A percentile compares a stretch with the other conserved stretches of the same genome.
Conservation (phyloP, 2,888 invertebrate genomes). For the Silvanus unidentatus region DNA sequence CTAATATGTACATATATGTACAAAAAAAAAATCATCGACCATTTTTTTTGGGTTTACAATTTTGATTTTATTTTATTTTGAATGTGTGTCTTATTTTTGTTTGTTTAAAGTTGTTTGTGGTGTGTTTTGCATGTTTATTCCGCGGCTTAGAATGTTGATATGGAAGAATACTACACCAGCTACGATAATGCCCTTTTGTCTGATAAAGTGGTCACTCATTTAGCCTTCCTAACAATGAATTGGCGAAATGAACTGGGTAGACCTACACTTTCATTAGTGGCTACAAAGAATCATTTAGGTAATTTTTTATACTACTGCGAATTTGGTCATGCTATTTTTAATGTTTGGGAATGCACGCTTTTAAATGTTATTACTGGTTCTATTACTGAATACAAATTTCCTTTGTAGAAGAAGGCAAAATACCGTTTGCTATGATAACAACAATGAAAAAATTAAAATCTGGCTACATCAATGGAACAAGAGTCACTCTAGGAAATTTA, state of each 20-base stretch:
- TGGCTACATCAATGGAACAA: slow-evolving; percentile 97
- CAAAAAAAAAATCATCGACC: background rate
- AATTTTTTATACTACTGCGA: too few species aligned
- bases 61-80: background rate
- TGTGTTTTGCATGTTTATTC: slow-evolving; percentile 32
- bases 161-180: slow-evolving; percentile 93
- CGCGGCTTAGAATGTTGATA: slow-evolving; percentile 71
- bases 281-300: slow-evolving; percentile 80
- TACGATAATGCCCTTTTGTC: slow-evolving; percentile 92
- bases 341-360: too few species aligned
- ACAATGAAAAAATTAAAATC: slow-evolving; percentile 98
- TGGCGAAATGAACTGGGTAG: slow-evolving; percentile 97
- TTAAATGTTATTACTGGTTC: too few species aligned
- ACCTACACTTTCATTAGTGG: slow-evolving; percentile 87
- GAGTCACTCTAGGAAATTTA: slow-evolving; percentile 91
- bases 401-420: slow-evolving; percentile 76
- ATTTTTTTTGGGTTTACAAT: slow-evolving; percentile 2
- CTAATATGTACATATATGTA: background rate
- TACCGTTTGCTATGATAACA: slow-evolving; percentile 91
- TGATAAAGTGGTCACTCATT: slow-evolving; percentile 88
- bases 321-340: too few species aligned
- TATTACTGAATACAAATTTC: background rate
- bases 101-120: slow-evolving; percentile 19
- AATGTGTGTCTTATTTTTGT: slow-evolving; percentile 10
- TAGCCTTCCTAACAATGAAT: slow-evolving; percentile 91